Evolutionary conservation across 2,888 invertebrate genomes (phyloP).

Genomic region (Dynastes hyllus): DNA sequence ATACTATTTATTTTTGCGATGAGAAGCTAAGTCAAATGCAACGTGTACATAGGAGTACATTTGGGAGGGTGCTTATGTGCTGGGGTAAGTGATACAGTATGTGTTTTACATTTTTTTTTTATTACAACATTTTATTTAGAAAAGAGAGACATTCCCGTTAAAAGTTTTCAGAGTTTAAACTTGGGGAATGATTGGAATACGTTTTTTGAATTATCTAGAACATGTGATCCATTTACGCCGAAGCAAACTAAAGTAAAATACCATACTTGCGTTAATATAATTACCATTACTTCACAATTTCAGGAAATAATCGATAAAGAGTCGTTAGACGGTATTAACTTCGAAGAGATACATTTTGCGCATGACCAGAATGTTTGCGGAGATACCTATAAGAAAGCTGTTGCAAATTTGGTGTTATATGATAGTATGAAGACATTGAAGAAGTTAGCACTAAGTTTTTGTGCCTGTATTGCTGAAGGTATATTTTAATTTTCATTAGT

Average conservation of each 20-base stretch:
- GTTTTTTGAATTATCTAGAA: constrained; percentile 38
- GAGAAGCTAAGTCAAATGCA: constrained; percentile 32
- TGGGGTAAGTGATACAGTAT: constrained; percentile 24
- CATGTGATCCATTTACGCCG: constrained; percentile 34
- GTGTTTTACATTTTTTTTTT: background rate
- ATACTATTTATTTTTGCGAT: constrained; percentile 38
- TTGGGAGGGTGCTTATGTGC: constrained; percentile 30
- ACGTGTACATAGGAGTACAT: constrained; percentile 33
- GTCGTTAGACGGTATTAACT: constrained; percentile 26
- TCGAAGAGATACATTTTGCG: constrained; percentile 48
- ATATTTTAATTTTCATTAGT: background rate
- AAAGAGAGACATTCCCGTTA: constrained; percentile 2
- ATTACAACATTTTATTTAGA: constrained; percentile 6
- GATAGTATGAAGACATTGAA: constrained; percentile 34
- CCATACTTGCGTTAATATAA: background rate
- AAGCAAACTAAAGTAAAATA: constrained; percentile 44
- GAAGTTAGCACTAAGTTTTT: constrained; percentile 44
- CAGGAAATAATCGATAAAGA: constrained; percentile 42
- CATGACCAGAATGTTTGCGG: constrained; percentile 31
- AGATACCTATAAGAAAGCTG: constrained; percentile 5
- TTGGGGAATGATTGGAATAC: constrained; percentile 31
- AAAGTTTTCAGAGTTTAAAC: constrained; percentile 10
- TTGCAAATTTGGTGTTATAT: constrained; percentile 35
- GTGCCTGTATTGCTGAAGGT: constrained; percentile 42
- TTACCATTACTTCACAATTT: constrained; percentile 2